These are phyloP conservation scores for Sphaeridia pumilis DNA, from an alignment of 2,888 invertebrate genomes.

Conservation along the genomic window DNA sequence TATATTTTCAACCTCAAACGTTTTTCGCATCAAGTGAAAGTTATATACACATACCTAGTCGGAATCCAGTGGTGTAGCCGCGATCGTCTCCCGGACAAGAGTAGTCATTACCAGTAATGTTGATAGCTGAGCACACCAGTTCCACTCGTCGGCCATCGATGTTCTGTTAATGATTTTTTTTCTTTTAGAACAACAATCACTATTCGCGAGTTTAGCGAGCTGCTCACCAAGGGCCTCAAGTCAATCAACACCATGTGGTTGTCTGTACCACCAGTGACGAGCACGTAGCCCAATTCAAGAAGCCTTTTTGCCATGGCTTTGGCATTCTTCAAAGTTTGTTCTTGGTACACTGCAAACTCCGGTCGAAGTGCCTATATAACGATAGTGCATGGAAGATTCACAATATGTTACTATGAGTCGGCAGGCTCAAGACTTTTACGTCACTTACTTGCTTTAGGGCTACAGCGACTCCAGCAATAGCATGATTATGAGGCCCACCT, in stretches of 20 bases:
- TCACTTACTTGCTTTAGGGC: conserved; percentile 38
- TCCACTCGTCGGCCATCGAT: conserved; percentile 47
- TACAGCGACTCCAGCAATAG: conserved; percentile 45
- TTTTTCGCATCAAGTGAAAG: too few species aligned
- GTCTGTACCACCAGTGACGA: conserved; percentile 47
- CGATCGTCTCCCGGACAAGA: conserved; percentile 51
- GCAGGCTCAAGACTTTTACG: not conserved
- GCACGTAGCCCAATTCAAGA: conserved; percentile 39
- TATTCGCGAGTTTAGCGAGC: not conserved
- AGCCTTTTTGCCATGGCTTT: conserved; percentile 44
- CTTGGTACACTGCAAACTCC: conserved; percentile 45
- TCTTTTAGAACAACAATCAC: not conserved
- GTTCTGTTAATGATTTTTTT: conserved; percentile 36
- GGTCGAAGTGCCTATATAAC: conserved; percentile 25
- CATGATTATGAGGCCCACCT: conserved; percentile 52
- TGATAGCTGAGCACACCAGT: conserved; percentile 45
- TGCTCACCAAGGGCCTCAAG: conserved; percentile 27
- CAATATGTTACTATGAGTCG: not conserved
- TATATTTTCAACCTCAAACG: too few species aligned
- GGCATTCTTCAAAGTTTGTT: conserved; percentile 44
- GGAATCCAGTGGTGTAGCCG: too few species aligned
- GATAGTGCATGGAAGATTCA: not conserved
- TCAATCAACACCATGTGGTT: conserved; percentile 49
- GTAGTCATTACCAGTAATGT: conserved; percentile 51
- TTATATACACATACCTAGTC: conserved; percentile 43